Conservation (phyloP, 2,113 vertebrate genomes). For the Sebastes fasciatus region DNA sequence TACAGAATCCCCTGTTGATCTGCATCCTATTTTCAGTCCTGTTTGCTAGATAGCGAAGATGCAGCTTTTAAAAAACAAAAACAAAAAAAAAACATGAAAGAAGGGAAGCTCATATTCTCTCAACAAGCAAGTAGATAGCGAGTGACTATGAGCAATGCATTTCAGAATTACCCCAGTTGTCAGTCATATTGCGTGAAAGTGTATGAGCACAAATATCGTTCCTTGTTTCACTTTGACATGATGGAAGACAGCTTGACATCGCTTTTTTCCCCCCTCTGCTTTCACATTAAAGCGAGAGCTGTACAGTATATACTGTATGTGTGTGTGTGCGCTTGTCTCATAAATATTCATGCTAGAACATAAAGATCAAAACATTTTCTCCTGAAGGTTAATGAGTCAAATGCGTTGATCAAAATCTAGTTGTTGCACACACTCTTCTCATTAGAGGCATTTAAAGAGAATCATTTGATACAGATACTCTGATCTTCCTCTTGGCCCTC, state of each 20-base stretch:
- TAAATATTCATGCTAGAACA: constrained; percentile 69
- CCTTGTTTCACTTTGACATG: constrained; percentile 39
- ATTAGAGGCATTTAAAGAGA: constrained; percentile 80
- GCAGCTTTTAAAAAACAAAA: constrained; percentile 4
- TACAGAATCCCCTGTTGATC: constrained; percentile 32
- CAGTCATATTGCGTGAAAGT: constrained; percentile 8
- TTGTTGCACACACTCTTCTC: constrained; percentile 75
- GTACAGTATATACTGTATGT: constrained; percentile 13
- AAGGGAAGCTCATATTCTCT: constrained; percentile 9
- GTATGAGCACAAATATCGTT: background rate
- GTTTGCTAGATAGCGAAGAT: constrained; percentile 27
- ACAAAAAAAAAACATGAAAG: constrained; percentile 30
- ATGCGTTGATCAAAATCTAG: constrained; percentile 73
- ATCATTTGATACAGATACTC: constrained; percentile 78
- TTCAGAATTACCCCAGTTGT: constrained; percentile 34
- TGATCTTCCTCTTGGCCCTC: constrained; percentile 77
- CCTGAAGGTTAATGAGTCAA: constrained; percentile 83
- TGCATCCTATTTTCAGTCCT: constrained; percentile 34
- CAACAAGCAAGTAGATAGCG: constrained; percentile 24
- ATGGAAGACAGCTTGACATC: constrained; percentile 31
- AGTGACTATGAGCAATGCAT: constrained; percentile 19
- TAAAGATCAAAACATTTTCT: constrained; percentile 70
- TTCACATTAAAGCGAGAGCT: constrained; percentile 6
- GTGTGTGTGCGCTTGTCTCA: constrained; percentile 23
- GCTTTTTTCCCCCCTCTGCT: background rate